Percentiles rank a stretch among this genome's conserved stretches.
These are phyloP conservation scores for Natator depressus DNA, from an alignment of 2,113 vertebrate genomes.

Conservation along the genomic window DNA sequence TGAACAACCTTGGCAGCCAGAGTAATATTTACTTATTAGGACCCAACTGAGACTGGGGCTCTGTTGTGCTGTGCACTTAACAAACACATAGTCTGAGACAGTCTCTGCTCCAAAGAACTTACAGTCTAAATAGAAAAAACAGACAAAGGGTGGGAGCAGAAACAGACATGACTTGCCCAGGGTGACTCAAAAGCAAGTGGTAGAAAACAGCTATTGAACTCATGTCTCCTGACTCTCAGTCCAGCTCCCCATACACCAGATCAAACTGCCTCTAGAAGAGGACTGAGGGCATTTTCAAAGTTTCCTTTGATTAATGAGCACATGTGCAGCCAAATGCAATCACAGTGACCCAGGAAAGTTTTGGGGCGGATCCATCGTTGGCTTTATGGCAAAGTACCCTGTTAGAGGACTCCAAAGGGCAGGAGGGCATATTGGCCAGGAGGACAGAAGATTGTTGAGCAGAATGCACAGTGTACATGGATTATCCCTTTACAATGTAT, in stretches of 20 bases:
- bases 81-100: not conserved
- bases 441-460: not conserved
- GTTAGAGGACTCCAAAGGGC: not conserved
- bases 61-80: not conserved
- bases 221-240: not conserved
- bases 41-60: not conserved
- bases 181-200: not conserved
- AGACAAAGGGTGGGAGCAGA: not conserved
- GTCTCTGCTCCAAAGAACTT: not conserved
- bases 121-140: not conserved
- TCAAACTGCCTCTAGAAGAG: slow-evolving; percentile 5
- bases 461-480: not conserved
- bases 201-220: not conserved
- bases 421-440: slow-evolving; percentile 17
- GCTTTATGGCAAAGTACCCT: not conserved
- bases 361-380: not conserved
- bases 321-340: not conserved
- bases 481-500: not conserved
- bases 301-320: not conserved
- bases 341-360: not conserved
- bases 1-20: not conserved
- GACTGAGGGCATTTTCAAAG: not conserved
- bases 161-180: not conserved
- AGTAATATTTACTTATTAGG: not conserved
- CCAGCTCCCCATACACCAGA: not conserved